These are phyloP conservation scores for Oncorhynchus keta DNA, from an alignment of 2,113 vertebrate species.

Conservation along the genomic window DNA sequence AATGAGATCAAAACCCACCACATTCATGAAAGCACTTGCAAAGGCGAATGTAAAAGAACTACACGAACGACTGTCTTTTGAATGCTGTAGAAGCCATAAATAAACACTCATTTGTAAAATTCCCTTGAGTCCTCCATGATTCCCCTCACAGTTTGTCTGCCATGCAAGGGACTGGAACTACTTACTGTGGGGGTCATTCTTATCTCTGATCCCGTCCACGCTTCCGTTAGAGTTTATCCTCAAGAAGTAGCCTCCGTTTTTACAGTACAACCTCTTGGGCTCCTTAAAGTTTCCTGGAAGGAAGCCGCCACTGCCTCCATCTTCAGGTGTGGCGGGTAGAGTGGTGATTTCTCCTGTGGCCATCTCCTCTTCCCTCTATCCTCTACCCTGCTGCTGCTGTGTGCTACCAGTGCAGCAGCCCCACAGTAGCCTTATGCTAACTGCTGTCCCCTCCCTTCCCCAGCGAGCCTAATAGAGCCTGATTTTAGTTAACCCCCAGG, in stretches of 20 bases:
- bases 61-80: slow-evolving; percentile 2
- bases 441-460: slow-evolving; percentile 25
- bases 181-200: slow-evolving; percentile 92
- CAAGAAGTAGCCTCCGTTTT: slow-evolving; percentile 94
- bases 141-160: slow-evolving; percentile 39
- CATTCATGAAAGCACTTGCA: slow-evolving; percentile 16
- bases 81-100: slow-evolving; percentile 31
- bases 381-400: slow-evolving; percentile 33
- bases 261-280: slow-evolving; percentile 93
- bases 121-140: slow-evolving; percentile 39
- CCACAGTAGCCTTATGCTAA: slow-evolving; percentile 56
- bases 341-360: slow-evolving; percentile 86
- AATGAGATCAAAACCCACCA: slow-evolving; percentile 9
- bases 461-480: slow-evolving; percentile 34
- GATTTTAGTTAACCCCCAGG: slow-evolving; percentile 59
- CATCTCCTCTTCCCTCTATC: slow-evolving; percentile 68
- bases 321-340: slow-evolving; percentile 81
- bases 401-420: slow-evolving; percentile 40
- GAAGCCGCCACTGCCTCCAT: slow-evolving; percentile 77
- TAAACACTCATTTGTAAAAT: slow-evolving; percentile 48
- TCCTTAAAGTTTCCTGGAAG: slow-evolving; percentile 89
- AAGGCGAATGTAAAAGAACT: slow-evolving; percentile 6
- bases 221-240: slow-evolving; percentile 88
- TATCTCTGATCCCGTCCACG: slow-evolving; percentile 92
- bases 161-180: slow-evolving; percentile 31